Percentiles rank a stretch among this genome's conserved stretches.
Evolutionary conservation across 2,888 invertebrate species (phyloP).

Genomic region (Phengaris arion): DNA sequence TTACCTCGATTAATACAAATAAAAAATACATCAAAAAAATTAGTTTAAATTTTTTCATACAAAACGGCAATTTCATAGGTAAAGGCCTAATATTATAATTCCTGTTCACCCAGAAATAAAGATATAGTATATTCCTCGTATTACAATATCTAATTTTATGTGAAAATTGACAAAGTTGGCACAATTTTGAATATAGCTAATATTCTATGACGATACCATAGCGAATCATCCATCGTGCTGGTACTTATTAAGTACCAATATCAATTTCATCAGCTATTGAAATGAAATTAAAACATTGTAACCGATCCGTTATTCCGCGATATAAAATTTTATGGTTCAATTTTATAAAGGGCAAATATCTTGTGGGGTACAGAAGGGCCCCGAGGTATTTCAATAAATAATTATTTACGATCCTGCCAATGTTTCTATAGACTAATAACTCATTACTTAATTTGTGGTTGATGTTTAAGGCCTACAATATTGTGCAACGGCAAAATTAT

Average conservation of each 20-base stretch:
- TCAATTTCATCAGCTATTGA: neutral
- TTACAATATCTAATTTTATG: too few species aligned
- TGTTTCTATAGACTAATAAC: slow-evolving; percentile 15
- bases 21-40: too few species aligned
- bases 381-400: slow-evolving; percentile 1
- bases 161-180: too few species aligned
- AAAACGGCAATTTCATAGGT: too few species aligned
- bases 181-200: too few species aligned
- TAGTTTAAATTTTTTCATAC: too few species aligned
- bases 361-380: neutral
- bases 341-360: slow-evolving; percentile 17
- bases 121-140: too few species aligned
- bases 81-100: too few species aligned
- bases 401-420: slow-evolving; percentile 11
- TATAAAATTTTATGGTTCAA: slow-evolving; percentile 25
- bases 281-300: slow-evolving; percentile 9
- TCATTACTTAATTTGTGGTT: slow-evolving; percentile 15
- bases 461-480: neutral
- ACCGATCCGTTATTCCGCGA: slow-evolving; percentile 8
- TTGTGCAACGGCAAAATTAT: neutral
- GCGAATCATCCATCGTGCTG: too few species aligned
- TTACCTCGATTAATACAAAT: too few species aligned
- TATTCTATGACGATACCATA: too few species aligned
- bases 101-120: too few species aligned
- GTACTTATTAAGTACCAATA: neutral